A percentile compares a stretch with the other conserved stretches of the same genome.
Evolutionary conservation across 2,888 invertebrate species (phyloP).

Genomic region (Epiblema foenella): DNA sequence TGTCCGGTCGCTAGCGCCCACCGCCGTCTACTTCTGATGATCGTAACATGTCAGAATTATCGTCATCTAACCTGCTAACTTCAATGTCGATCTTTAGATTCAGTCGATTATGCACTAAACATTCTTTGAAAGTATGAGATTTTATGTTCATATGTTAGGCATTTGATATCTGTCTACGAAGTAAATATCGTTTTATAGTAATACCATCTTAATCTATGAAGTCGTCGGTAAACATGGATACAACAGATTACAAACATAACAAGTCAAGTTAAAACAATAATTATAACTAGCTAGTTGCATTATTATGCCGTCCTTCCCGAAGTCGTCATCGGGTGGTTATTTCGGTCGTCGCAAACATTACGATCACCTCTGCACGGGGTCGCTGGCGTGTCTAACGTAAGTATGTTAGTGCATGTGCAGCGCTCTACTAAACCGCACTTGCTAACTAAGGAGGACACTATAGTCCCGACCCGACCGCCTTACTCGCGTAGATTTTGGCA

Average conservation of each 20-base stretch:
- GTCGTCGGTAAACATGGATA: not conserved
- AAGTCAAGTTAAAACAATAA: not conserved
- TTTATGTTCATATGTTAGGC: not conserved
- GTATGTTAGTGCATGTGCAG: constrained; percentile 9
- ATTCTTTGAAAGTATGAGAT: not conserved
- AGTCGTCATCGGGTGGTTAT: constrained; percentile 74
- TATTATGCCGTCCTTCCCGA: constrained; percentile 69
- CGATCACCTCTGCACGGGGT: constrained; percentile 39
- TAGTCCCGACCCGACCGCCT: constrained; percentile 17
- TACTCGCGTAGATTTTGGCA: constrained; percentile 1
- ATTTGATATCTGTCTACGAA: not conserved
- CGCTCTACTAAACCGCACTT: constrained; percentile 21
- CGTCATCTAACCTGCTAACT: not conserved
- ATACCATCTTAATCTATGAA: not conserved
- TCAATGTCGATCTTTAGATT: constrained; percentile 4
- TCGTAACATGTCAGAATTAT: constrained; percentile 34
- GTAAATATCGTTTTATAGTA: not conserved
- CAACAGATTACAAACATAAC: too few relatives aligned
- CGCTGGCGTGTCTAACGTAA: constrained; percentile 28
- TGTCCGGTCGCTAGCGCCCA: constrained; percentile 8
- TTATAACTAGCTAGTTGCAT: constrained; percentile 48
- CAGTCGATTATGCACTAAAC: not conserved
- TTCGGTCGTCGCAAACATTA: constrained; percentile 65
- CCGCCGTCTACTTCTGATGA: constrained; percentile 41
- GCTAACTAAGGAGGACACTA: constrained; percentile 2